These are phyloP conservation scores for Anthopleura xanthogrammica DNA, from an alignment of 92 coral and sea anemone species.

Conservation along the genomic window DNA sequence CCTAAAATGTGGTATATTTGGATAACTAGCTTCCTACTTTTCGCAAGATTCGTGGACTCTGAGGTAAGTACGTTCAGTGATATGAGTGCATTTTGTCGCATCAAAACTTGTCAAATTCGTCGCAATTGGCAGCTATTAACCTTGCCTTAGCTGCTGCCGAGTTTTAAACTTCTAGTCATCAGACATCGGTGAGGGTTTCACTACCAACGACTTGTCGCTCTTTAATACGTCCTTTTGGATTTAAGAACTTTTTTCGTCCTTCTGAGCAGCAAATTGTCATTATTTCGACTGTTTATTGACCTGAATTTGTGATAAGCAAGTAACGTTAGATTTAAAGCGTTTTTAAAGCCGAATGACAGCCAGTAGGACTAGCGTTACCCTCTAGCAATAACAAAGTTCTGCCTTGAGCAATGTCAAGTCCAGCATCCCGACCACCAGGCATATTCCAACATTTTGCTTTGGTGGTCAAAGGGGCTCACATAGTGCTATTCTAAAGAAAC, in stretches of 20 bases:
- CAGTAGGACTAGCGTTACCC: neutral
- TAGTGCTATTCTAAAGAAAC: neutral
- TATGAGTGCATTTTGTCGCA: conserved; percentile 1
- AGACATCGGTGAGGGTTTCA: neutral
- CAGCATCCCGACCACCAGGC: neutral
- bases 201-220: neutral
- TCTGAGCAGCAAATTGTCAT: neutral
- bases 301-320: neutral
- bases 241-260: too few relatives aligned
- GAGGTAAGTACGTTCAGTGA: conserved; percentile 8
- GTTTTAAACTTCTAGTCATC: neutral
- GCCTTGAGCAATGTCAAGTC: neutral
- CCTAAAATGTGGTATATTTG: conserved; percentile 15
- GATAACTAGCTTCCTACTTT: conserved; percentile 13
- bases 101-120: neutral
- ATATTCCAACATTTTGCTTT: neutral
- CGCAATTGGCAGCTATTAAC: conserved; percentile 15
- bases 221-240: neutral
- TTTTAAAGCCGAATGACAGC: neutral
- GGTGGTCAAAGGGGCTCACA: neutral
- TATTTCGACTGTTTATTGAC: neutral
- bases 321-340: neutral
- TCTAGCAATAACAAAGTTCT: neutral
- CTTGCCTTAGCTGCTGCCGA: conserved; percentile 10
- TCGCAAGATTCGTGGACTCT: conserved; percentile 11